These are phyloP conservation scores for Antitype chi DNA, from an alignment of 2,888 invertebrate species.

Conservation along the genomic window DNA sequence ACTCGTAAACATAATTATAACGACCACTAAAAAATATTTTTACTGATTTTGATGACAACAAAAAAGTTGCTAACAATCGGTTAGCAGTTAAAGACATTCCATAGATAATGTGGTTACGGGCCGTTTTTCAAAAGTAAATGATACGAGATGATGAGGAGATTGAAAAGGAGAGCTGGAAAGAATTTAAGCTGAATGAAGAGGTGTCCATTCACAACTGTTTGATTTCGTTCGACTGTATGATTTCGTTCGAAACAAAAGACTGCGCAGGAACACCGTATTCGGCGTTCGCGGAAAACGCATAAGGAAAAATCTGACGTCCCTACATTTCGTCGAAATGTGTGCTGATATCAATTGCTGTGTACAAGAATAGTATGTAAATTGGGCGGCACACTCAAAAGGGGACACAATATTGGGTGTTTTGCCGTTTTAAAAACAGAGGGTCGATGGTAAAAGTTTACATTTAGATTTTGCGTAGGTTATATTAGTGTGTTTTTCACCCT, in stretches of 20 bases:
- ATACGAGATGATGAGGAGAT: neutral
- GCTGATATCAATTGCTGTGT: conserved; percentile 61
- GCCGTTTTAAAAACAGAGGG: conserved; percentile 61
- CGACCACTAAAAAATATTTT: conserved; percentile 75
- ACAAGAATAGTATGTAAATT: conserved; percentile 61
- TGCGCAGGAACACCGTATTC: conserved; percentile 34
- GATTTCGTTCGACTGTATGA: conserved; percentile 28
- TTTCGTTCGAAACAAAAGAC: conserved; percentile 46
- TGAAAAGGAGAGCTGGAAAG: conserved; percentile 32
- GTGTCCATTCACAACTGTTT: conserved; percentile 25
- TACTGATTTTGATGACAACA: conserved; percentile 71
- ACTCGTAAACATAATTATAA: conserved; percentile 79
- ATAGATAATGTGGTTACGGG: conserved; percentile 56
- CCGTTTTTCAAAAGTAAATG: conserved; percentile 52
- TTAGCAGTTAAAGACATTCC: conserved; percentile 62
- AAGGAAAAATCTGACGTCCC: conserved; percentile 52
- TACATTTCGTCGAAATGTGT: conserved; percentile 46
- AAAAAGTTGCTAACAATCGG: conserved; percentile 68
- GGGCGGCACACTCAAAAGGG: conserved; percentile 48
- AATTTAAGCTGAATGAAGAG: conserved; percentile 31
- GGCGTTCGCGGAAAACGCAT: conserved; percentile 38
- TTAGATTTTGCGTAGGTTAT: conserved; percentile 23
- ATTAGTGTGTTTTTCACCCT: conserved; percentile 26
- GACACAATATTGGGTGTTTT: conserved; percentile 58
- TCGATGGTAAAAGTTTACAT: conserved; percentile 42